Evolutionary conservation across 2,797 vertebrate genomes (phyloP).

Genomic region (Pantherophis vulpinus): DNA sequence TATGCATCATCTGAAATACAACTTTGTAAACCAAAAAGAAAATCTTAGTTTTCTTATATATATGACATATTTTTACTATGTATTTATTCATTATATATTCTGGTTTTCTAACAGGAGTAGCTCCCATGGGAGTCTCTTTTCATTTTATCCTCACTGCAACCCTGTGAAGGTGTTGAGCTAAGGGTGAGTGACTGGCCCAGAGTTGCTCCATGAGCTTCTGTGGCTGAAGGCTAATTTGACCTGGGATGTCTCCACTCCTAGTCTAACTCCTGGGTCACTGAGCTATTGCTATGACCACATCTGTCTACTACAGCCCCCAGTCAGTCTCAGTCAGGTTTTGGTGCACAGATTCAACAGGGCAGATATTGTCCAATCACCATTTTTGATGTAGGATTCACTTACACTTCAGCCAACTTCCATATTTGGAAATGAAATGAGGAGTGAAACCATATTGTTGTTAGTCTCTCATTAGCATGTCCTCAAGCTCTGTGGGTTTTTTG

Average conservation of each 20-base stretch:
- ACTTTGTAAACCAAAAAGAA: not conserved
- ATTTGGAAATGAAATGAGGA: not conserved
- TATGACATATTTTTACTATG: not conserved
- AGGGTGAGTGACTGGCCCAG: not conserved
- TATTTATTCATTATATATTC: not conserved
- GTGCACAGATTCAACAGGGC: not conserved
- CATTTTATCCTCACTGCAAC: not conserved
- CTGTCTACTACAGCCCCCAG: not conserved
- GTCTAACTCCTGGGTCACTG: not conserved
- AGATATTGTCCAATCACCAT: not conserved
- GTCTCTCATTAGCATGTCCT: not conserved
- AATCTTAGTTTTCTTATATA: not conserved
- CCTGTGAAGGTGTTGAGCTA: not conserved
- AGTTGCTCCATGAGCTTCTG: not conserved
- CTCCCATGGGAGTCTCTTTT: not conserved
- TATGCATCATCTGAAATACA: not conserved
- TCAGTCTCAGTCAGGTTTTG: not conserved
- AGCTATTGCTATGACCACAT: not conserved
- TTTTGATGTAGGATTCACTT: not conserved
- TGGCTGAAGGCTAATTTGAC: not conserved
- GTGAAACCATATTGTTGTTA: not conserved
- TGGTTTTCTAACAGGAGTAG: not conserved
- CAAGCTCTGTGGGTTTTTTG: not conserved
- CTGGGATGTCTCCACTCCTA: not conserved
- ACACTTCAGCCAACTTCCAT: not conserved